Evolutionary conservation across 1,140 invertebrate species (phyloP).

Genomic region (Anastatus disparis): DNA sequence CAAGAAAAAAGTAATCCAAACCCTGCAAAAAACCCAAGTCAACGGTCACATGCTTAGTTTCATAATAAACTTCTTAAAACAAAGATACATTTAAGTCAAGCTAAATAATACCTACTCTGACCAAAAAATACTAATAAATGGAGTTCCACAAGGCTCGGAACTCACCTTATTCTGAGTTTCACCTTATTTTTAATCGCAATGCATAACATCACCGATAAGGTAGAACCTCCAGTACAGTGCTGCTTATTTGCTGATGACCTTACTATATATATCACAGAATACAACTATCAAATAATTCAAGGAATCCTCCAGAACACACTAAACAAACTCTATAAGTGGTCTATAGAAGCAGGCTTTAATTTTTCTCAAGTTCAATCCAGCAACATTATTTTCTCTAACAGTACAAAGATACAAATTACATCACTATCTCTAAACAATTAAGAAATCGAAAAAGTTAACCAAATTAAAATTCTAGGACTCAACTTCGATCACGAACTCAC

Average conservation of each 20-base stretch:
- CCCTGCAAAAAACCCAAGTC: too few species aligned
- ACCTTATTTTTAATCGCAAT: constrained; percentile 46
- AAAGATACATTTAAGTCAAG: constrained; percentile 37
- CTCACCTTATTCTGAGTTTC: too few species aligned
- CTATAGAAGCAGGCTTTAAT: constrained; percentile 33
- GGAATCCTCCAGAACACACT: constrained; percentile 11
- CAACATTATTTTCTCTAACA: constrained; percentile 34
- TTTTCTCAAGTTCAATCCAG: constrained; percentile 36
- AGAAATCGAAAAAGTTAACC: constrained; percentile 6
- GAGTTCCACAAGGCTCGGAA: constrained; percentile 44
- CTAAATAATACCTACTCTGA: constrained; percentile 32
- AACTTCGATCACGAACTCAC: constrained; percentile 36
- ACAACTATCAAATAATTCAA: constrained; percentile 17
- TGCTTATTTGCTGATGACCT: too few species aligned
- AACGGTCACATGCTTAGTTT: constrained; percentile 32
- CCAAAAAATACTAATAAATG: constrained; percentile 42
- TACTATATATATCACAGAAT: constrained; percentile 4
- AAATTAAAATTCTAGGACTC: constrained; percentile 42
- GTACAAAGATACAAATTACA: background rate
- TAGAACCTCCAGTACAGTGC: constrained; percentile 13
- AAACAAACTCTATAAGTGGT: constrained; percentile 12
- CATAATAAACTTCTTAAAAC: constrained; percentile 33
- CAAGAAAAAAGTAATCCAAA: constrained; percentile 26
- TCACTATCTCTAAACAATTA: too few species aligned
- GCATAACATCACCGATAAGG: constrained; percentile 32